Evolutionary conservation across 2,113 vertebrate species (phyloP).

Genomic region (Bothrops jararaca): DNA sequence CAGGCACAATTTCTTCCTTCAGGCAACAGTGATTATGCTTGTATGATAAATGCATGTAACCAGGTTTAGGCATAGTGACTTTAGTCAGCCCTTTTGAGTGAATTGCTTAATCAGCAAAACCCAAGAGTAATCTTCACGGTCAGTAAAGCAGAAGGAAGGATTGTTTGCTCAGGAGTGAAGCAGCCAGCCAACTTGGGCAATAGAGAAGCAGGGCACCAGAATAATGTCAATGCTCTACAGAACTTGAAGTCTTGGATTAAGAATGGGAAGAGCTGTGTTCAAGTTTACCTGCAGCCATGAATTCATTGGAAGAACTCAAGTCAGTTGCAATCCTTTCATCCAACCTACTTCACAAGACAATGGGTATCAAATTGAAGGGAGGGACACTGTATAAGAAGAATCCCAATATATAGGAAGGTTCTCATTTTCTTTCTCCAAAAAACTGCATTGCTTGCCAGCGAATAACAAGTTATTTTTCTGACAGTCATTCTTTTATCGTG

Average conservation of each 20-base stretch:
- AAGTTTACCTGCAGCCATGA: background rate
- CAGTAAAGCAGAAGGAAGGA: background rate
- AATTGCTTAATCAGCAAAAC: slow-evolving; percentile 64
- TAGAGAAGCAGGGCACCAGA: background rate
- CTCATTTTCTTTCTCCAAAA: background rate
- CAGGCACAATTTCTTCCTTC: slow-evolving; percentile 67
- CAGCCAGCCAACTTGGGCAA: background rate
- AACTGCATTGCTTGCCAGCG: background rate
- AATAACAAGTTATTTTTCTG: background rate
- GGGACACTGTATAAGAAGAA: background rate
- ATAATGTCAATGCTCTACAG: background rate
- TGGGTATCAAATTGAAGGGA: background rate
- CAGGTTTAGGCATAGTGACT: slow-evolving; percentile 41
- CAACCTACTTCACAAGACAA: background rate
- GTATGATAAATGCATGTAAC: slow-evolving; percentile 42
- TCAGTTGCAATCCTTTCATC: background rate
- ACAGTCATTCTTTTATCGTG: background rate
- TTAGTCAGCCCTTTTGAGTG: slow-evolving; percentile 51
- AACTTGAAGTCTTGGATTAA: background rate
- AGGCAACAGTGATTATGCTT: slow-evolving; percentile 58
- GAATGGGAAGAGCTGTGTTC: background rate
- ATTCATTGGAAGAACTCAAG: background rate
- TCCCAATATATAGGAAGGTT: background rate
- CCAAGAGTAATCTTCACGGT: slow-evolving; percentile 61
- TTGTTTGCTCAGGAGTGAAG: background rate